Evolutionary conservation across 35 echinoderm and acorn worm species (phyloP).

Genomic region (Heliocidaris erythrogramma): DNA sequence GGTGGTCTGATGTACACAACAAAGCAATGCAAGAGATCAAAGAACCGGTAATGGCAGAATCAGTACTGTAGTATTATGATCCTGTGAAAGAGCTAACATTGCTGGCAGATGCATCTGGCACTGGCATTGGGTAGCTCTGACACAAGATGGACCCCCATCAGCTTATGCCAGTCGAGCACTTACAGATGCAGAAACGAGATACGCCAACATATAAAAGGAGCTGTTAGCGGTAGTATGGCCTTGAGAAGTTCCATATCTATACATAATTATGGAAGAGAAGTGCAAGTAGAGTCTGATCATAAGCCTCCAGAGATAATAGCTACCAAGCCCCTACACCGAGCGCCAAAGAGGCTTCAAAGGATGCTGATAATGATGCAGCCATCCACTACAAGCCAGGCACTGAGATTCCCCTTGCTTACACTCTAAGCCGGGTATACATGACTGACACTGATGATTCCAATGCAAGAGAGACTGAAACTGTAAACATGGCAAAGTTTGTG

Average conservation of each 20-base stretch:
- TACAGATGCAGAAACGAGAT: too few relatives aligned
- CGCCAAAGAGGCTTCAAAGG: conserved; percentile 65
- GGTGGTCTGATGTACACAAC: too few relatives aligned
- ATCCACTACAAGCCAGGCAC: neutral
- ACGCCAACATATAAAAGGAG: too few relatives aligned
- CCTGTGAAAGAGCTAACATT: conserved; percentile 60
- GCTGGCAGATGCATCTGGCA: conserved; percentile 31
- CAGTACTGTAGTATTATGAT: conserved; percentile 58
- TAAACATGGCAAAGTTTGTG: conserved; percentile 52
- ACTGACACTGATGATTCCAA: neutral
- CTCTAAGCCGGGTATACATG: neutral
- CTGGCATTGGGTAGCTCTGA: too few relatives aligned
- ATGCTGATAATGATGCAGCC: conserved; percentile 58
- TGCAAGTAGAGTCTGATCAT: conserved; percentile 59
- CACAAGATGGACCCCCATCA: too few relatives aligned
- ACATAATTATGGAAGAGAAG: conserved; percentile 58
- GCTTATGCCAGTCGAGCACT: too few relatives aligned
- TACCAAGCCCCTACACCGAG: conserved; percentile 51
- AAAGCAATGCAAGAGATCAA: too few relatives aligned
- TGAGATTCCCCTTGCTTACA: neutral
- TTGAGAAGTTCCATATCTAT: conserved; percentile 69
- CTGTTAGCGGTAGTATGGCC: conserved; percentile 52
- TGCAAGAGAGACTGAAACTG: conserved; percentile 30
- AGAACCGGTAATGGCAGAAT: too few relatives aligned
- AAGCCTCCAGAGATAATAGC: conserved; percentile 62